A percentile compares a stretch with the other conserved stretches of the same genome.
Evolutionary conservation across 2,888 invertebrate genomes (phyloP).

Genomic region (Bruchidius siliquastri): DNA sequence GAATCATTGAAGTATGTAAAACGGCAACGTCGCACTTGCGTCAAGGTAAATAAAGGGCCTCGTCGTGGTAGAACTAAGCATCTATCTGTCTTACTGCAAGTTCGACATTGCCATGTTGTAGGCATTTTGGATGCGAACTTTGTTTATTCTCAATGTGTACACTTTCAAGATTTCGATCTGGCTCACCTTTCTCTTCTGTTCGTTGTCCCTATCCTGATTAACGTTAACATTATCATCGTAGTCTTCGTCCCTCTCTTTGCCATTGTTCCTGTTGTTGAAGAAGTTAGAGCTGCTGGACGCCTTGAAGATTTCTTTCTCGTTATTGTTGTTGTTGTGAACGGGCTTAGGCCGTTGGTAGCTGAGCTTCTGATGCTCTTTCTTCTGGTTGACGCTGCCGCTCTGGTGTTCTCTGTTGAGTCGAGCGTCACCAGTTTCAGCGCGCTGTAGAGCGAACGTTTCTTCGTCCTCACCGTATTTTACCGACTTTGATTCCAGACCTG

Average conservation of each 20-base stretch:
- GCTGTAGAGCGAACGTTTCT: slow-evolving; percentile 66
- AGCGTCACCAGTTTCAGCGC: slow-evolving; percentile 62
- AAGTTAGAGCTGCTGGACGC: slow-evolving; percentile 73
- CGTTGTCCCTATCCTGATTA: slow-evolving; percentile 44
- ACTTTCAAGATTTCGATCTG: too few relatives aligned
- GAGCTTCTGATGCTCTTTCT: slow-evolving; percentile 35
- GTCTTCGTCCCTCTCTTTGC: slow-evolving; percentile 55
- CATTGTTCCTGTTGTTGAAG: slow-evolving; percentile 61
- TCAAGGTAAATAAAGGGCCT: too few relatives aligned
- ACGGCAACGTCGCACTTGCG: too few relatives aligned
- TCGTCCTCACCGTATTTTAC: slow-evolving; percentile 62
- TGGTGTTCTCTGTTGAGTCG: slow-evolving; percentile 45
- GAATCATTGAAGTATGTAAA: too few relatives aligned
- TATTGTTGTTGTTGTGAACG: slow-evolving; percentile 29
- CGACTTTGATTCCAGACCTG: slow-evolving; percentile 64
- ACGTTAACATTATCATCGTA: slow-evolving; percentile 50
- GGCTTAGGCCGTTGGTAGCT: slow-evolving; percentile 32
- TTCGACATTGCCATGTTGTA: too few relatives aligned
- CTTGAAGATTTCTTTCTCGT: slow-evolving; percentile 58
- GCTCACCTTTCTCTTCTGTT: slow-evolving; percentile 45
- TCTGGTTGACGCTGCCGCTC: slow-evolving; percentile 43
- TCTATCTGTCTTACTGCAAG: too few relatives aligned
- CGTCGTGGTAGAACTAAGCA: too few relatives aligned
- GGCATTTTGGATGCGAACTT: too few relatives aligned
- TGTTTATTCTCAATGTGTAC: too few relatives aligned